Evolutionary conservation across 2,797 vertebrate species (phyloP).

Genomic region (Calcarius lapponicus): DNA sequence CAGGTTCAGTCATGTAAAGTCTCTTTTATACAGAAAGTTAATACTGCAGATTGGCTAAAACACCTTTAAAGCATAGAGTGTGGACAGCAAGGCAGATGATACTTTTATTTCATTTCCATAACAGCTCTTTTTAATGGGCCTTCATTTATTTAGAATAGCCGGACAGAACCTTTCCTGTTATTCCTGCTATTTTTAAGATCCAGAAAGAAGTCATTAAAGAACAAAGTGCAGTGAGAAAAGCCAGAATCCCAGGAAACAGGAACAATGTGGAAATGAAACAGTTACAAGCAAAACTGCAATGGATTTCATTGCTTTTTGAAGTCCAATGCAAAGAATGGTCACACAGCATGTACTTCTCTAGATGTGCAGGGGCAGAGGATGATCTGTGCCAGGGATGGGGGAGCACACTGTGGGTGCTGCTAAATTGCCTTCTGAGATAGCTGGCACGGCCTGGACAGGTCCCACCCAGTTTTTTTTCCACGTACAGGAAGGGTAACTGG

Average conservation of each 20-base stretch:
- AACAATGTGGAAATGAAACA: not conserved
- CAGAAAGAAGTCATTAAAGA: not conserved
- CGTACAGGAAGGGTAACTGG: not conserved
- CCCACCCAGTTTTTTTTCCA: not conserved
- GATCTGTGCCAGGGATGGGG: fast-evolving
- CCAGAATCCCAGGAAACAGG: not conserved
- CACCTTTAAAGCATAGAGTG: not conserved
- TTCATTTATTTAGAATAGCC: not conserved
- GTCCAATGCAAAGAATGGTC: not conserved
- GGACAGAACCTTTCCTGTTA: not conserved
- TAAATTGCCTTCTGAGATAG: not conserved
- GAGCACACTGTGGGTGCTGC: not conserved
- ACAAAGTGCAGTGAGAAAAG: not conserved
- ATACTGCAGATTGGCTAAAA: not conserved
- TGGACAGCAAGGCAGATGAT: not conserved
- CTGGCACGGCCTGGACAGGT: not conserved
- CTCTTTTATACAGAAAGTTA: not conserved
- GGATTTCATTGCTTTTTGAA: not conserved
- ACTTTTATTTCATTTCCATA: not conserved
- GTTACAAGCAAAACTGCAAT: not conserved
- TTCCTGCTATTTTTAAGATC: not conserved
- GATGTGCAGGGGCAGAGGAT: not conserved
- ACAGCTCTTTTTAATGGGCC: not conserved
- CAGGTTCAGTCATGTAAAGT: not conserved
- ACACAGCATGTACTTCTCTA: not conserved